phyloP scores from a whole-genome alignment of 2,888 invertebrate species.

The Platypus cylindrus region DNA sequence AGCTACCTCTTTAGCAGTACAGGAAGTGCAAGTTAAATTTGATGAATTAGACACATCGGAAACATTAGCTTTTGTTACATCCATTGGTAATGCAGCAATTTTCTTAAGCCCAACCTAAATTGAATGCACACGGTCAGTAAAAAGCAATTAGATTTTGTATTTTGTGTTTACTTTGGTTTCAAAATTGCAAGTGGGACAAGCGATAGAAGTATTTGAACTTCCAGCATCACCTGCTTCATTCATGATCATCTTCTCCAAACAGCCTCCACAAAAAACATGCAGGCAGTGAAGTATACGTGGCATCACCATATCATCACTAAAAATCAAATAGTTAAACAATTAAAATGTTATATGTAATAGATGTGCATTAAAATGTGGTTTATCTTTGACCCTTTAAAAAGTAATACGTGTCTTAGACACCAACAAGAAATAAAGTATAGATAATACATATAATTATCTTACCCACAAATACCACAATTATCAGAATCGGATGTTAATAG shows the following conservation, averaged over 20 bases:
- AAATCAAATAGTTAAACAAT: constrained; percentile 5
- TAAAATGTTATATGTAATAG: constrained; percentile 1
- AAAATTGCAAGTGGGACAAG: constrained; percentile 75
- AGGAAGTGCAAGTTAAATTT: constrained; percentile 74
- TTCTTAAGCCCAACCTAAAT: constrained; percentile 58
- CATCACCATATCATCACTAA: constrained; percentile 45
- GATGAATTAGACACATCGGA: constrained; percentile 62
- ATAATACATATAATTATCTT: constrained; percentile 19
- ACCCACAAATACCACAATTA: constrained; percentile 36
- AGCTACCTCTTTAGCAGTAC: constrained; percentile 89
- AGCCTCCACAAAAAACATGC: constrained; percentile 89
- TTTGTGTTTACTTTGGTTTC: constrained; percentile 53
- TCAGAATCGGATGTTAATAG: constrained; percentile 35
- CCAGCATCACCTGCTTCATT: constrained; percentile 57
- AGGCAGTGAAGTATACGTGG: constrained; percentile 86
- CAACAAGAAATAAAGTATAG: neutral
- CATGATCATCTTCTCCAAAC: constrained; percentile 68
- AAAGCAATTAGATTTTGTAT: neutral
- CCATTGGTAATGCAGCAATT: constrained; percentile 67
- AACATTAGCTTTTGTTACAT: constrained; percentile 77
- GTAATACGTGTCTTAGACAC: neutral
- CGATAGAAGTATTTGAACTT: constrained; percentile 50
- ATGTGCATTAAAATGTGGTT: neutral
- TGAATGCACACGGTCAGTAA: neutral
- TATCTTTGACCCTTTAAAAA: neutral